Evolutionary conservation across 2,888 invertebrate genomes (phyloP).

Genomic region (Xestia rhomboidea): DNA sequence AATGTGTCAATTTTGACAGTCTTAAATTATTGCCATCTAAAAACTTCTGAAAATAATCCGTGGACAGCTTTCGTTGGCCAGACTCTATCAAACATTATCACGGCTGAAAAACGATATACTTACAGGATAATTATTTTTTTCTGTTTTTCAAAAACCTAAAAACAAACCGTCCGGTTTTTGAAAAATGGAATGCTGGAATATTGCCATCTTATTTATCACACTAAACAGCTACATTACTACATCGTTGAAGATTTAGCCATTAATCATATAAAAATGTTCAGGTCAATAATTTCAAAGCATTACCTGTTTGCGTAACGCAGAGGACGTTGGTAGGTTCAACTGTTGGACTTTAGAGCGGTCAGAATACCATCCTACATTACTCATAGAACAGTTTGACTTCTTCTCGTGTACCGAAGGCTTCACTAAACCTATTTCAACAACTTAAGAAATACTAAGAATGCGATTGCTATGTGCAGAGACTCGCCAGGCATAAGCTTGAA

Average conservation of each 20-base stretch:
- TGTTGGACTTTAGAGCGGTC: neutral
- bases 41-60: too few relatives aligned
- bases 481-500: slow-evolving; percentile 1
- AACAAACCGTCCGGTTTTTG: too few relatives aligned
- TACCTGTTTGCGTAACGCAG: neutral
- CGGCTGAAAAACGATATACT: too few relatives aligned
- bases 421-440: neutral
- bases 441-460: neutral
- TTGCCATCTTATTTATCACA: neutral
- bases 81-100: too few relatives aligned
- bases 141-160: too few relatives aligned
- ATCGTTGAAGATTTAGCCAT: neutral
- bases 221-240: neutral
- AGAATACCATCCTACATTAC: neutral
- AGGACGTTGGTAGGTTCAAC: neutral
- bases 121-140: too few relatives aligned
- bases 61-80: too few relatives aligned
- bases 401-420: neutral
- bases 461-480: neutral
- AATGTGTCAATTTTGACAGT: too few relatives aligned
- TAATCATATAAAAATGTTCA: neutral
- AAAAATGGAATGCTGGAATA: neutral
- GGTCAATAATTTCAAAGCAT: neutral
- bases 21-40: too few relatives aligned
- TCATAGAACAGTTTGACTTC: neutral